Conservation (phyloP, 1,140 invertebrate genomes). For the Caenorhabditis brenneri region DNA sequence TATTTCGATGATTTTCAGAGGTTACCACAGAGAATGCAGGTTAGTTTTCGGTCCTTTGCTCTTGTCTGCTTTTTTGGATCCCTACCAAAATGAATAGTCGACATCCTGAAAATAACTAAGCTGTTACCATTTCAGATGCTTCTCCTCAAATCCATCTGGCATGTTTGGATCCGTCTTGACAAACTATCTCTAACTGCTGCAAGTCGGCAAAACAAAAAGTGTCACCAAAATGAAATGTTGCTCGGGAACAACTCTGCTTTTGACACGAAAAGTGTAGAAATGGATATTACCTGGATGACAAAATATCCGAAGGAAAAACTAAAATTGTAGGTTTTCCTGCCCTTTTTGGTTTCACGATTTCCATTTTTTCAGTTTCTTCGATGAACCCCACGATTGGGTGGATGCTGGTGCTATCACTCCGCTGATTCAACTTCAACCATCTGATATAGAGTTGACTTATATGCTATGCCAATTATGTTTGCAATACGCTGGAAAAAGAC, state of each 20-base stretch:
- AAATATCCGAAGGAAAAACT: neutral
- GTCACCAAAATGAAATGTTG: neutral
- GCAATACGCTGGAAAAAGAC: slow-evolving; percentile 1
- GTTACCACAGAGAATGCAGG: neutral
- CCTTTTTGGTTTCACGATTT: neutral
- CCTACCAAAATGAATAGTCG: too few species aligned
- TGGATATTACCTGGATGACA: neutral
- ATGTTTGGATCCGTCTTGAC: neutral
- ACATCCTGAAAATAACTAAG: too few species aligned
- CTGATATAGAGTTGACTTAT: neutral
- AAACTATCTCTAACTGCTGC: neutral
- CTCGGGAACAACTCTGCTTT: neutral
- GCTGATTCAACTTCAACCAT: neutral
- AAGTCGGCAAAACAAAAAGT: neutral
- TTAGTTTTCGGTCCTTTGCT: neutral
- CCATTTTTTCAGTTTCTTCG: neutral
- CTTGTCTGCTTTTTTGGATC: too few species aligned
- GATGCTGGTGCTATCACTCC: neutral
- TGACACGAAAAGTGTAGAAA: neutral
- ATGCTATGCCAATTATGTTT: slow-evolving; percentile 31
- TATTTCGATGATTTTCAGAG: neutral
- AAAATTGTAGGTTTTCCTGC: neutral
- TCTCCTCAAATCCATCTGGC: neutral
- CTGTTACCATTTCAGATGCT: too few species aligned
- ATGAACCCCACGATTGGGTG: neutral